These are phyloP conservation scores for Synanthedon andrenaeformis DNA, from an alignment of 2,888 invertebrate species.

Conservation along the genomic window DNA sequence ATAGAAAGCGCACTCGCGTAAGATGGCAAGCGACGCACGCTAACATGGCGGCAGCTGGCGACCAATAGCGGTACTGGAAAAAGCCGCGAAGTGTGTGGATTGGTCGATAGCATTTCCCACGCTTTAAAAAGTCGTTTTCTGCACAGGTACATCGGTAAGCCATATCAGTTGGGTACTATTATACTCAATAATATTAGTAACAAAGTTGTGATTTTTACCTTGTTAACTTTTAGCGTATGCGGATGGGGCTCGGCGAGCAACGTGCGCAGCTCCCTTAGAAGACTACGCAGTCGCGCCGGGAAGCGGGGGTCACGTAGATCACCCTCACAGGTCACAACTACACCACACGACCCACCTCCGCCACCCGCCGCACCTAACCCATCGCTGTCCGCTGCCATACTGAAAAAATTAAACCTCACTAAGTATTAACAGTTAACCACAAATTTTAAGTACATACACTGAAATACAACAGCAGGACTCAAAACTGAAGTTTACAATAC, in stretches of 20 bases:
- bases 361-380: conserved; percentile 78
- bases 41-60: no score
- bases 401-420: conserved; percentile 13
- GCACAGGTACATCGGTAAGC: no score
- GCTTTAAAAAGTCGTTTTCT: no score
- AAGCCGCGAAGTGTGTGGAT: no score
- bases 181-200: not conserved
- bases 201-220: conserved; percentile 28
- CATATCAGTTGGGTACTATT: not conserved
- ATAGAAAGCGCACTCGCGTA: no score
- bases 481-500: conserved; percentile 9
- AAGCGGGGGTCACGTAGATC: conserved; percentile 90
- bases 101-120: no score
- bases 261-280: conserved; percentile 82
- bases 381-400: conserved; percentile 89
- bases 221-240: conserved; percentile 75
- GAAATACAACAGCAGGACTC: not conserved
- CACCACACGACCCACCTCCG: conserved; percentile 88
- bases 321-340: conserved; percentile 93
- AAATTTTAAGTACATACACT: not conserved
- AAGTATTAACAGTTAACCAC: not conserved
- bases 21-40: no score
- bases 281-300: conserved; percentile 81
- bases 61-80: no score
- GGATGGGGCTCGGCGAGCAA: conserved; percentile 75